Conservation (phyloP, 2,113 vertebrate species). For the Laticauda laticaudata region DNA sequence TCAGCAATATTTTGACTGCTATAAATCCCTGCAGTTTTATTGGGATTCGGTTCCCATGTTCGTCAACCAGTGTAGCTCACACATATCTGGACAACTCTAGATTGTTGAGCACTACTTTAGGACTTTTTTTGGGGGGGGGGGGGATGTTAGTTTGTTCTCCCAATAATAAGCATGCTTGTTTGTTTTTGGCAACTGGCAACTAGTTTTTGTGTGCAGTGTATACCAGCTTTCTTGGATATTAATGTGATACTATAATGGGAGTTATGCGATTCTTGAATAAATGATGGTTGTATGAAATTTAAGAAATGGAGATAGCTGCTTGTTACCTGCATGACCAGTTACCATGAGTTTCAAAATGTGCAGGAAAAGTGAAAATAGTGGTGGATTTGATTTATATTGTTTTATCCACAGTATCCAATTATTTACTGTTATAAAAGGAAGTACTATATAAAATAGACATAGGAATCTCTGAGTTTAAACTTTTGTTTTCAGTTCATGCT, state of each 20-base stretch:
- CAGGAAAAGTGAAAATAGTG: background rate
- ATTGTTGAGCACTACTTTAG: background rate
- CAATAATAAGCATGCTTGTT: background rate
- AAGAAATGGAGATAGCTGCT: background rate
- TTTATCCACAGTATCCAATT: slow-evolving; percentile 1
- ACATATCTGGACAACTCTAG: background rate
- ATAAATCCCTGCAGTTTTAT: background rate
- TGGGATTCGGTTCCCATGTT: background rate
- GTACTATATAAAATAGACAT: background rate
- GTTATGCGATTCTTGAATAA: background rate
- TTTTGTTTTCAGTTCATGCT: background rate
- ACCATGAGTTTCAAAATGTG: background rate
- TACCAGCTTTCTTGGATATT: background rate
- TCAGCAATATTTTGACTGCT: background rate
- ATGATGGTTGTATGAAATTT: background rate
- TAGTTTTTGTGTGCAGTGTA: background rate
- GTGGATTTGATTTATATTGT: background rate
- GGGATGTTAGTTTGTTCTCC: background rate
- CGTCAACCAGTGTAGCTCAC: background rate
- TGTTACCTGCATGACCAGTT: background rate
- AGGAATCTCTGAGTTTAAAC: background rate
- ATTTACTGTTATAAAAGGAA: background rate
- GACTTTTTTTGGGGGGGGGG: background rate
- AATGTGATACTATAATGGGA: background rate
- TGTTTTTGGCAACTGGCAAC: background rate